Evolutionary conservation across 2,113 vertebrate genomes (phyloP), one percentile per base, ranked within the genome.

Genomic region (Cyprinus carpio): DNA sequence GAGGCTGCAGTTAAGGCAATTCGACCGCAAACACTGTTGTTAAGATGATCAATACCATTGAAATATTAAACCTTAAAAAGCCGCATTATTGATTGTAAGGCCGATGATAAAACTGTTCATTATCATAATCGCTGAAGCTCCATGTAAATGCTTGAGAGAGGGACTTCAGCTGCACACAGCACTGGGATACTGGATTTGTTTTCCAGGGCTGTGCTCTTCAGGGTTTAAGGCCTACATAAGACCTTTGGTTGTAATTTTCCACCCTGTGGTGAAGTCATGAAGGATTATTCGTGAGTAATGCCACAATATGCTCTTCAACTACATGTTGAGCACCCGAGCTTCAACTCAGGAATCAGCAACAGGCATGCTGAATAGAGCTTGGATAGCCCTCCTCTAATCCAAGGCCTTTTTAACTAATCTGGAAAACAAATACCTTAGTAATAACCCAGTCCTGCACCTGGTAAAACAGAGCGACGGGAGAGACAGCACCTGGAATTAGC

Each of bases 71-170:
- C 96, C 95, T 96, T 95, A 95, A 93, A 95, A 96, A 97, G 96
- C 97, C 95, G 91, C 97, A 94, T 92, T 96, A 98, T 98, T 96
- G 97, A 98, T 96, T 94, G 93, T 92, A 90, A 93, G 94, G 93
- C 95, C 94, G 93, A 97, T 97, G 97, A 97, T 98, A 96, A 97
- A 98, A 96, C 92, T 94, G 96, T 98, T 99, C 97, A 97, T 97
- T 96, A 96, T 96, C 91, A 92, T 92, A 91, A 92, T 93, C 92
- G 91, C 90, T 80, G 82, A 82, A 85, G 90, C 88, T 93, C 90
- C 90, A 91, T 92, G 91, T 91, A 92, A 93, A 93, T 90, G 87
- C 91, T 92, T 88, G 77, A 56, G 86, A 90, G 46, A 91, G 86
- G 77, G 85, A 88, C 89, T 84, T 84, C 83, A 86, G 84, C 77